phyloP scores from a whole-genome alignment of 1,140 invertebrate genomes.

The Lucilia sericata region DNA sequence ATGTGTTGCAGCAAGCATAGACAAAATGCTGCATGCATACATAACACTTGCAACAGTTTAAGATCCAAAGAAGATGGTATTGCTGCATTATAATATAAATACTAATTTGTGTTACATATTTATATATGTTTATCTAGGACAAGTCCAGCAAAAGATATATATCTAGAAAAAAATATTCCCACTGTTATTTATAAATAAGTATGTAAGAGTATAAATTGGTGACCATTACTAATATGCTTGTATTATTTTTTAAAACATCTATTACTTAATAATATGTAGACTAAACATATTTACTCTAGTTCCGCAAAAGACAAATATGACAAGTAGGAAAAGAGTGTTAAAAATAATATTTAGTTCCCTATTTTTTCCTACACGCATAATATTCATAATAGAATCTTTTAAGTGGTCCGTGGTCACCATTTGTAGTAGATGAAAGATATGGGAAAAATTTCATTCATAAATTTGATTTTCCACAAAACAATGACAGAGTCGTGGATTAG shows the following conservation, averaged over 20 bases:
- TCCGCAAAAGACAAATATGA: not conserved
- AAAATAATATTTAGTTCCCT: too few species aligned
- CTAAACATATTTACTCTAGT: slow-evolving; percentile 6
- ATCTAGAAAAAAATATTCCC: not conserved
- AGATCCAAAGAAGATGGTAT: slow-evolving; percentile 4
- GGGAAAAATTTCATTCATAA: not conserved
- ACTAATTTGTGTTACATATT: not conserved
- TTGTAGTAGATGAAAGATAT: too few species aligned
- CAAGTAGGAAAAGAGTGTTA: too few species aligned
- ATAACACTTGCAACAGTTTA: not conserved
- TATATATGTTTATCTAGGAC: not conserved
- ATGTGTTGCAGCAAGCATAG: not conserved
- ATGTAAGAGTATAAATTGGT: not conserved
- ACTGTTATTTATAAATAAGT: slow-evolving; percentile 14
- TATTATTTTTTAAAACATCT: not conserved
- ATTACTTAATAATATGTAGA: not conserved
- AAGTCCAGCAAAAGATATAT: not conserved
- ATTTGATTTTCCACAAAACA: not conserved
- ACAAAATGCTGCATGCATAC: not conserved
- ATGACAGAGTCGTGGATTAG: not conserved
- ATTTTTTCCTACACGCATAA: not conserved
- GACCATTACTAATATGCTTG: not conserved
- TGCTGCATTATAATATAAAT: not conserved
- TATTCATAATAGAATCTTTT: too few species aligned
- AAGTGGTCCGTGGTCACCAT: too few species aligned